phyloP scores from a whole-genome alignment of 2,888 invertebrate genomes.

The Pseudoips prasinana region DNA sequence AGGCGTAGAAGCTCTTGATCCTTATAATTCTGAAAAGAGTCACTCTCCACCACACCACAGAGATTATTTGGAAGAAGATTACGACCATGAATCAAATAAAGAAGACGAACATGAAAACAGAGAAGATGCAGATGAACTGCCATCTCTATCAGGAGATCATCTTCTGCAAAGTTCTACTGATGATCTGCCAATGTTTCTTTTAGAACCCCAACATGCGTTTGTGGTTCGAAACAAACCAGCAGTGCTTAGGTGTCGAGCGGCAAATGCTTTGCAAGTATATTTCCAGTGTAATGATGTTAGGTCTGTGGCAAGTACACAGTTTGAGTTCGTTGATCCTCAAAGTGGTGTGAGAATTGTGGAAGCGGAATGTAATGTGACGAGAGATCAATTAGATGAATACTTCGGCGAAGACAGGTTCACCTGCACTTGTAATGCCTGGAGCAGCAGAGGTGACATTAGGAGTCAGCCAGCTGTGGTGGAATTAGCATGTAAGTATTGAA shows the following conservation, averaged over 20 bases:
- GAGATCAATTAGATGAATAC: slow-evolving; percentile 96
- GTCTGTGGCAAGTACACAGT: slow-evolving; percentile 85
- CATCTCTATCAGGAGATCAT: slow-evolving; percentile 72
- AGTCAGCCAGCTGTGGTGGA: slow-evolving; percentile 94
- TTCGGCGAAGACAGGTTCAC: slow-evolving; percentile 94
- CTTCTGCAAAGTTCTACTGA: slow-evolving; percentile 82
- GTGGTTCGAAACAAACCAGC: slow-evolving; percentile 96
- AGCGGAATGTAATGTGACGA: slow-evolving; percentile 92
- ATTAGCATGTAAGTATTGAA: slow-evolving; percentile 97
- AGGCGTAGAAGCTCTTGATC: slow-evolving; percentile 72
- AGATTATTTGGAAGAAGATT: slow-evolving; percentile 76
- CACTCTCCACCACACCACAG: slow-evolving; percentile 60
- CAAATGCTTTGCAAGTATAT: slow-evolving; percentile 92
- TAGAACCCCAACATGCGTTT: slow-evolving; percentile 93
- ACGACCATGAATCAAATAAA: slow-evolving; percentile 70
- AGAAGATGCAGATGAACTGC: slow-evolving; percentile 75
- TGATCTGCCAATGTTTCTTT: slow-evolving; percentile 91
- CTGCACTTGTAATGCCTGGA: slow-evolving; percentile 97
- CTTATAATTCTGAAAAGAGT: slow-evolving; percentile 74
- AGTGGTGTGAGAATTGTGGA: slow-evolving; percentile 94
- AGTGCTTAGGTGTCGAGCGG: slow-evolving; percentile 93
- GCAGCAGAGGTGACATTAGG: slow-evolving; percentile 91
- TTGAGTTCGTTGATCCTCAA: slow-evolving; percentile 94
- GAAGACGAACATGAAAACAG: slow-evolving; percentile 73
- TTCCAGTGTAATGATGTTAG: slow-evolving; percentile 95